Conservation (phyloP, 1,140 invertebrate species). For the Leptoteleia sp. region DNA sequence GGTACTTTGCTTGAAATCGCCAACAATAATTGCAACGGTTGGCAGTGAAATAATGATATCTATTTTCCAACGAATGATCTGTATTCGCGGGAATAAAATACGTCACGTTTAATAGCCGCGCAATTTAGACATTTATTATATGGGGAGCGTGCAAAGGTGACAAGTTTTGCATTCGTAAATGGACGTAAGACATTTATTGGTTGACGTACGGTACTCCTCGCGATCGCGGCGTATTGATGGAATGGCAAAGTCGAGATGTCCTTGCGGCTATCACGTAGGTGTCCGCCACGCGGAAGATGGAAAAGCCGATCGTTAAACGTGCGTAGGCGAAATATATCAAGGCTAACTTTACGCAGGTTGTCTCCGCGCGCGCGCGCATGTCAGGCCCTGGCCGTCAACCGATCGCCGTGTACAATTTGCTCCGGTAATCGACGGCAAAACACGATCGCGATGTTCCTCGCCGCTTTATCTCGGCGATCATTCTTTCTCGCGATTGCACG, state of each 20-base stretch:
- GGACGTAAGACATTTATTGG: slow-evolving; percentile 40
- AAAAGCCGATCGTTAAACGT: slow-evolving; percentile 74
- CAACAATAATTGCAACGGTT: background rate
- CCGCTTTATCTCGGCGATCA: background rate
- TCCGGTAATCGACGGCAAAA: slow-evolving; percentile 40
- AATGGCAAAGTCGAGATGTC: slow-evolving; percentile 67
- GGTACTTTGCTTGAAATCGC: no score
- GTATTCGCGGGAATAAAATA: slow-evolving; percentile 23
- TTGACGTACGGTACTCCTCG: slow-evolving; percentile 40
- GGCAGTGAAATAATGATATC: slow-evolving; percentile 7
- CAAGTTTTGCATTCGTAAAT: slow-evolving; percentile 50
- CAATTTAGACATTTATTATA: slow-evolving; percentile 54
- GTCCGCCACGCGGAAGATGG: slow-evolving; percentile 77
- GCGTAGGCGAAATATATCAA: slow-evolving; percentile 80
- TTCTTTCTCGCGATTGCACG: slow-evolving; percentile 4
- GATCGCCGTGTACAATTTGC: slow-evolving; percentile 33
- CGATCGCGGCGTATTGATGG: slow-evolving; percentile 45
- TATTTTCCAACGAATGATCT: slow-evolving; percentile 26
- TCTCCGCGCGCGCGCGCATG: slow-evolving; percentile 34
- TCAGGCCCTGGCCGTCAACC: slow-evolving; percentile 34
- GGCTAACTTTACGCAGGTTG: slow-evolving; percentile 71
- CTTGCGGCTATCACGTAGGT: slow-evolving; percentile 75
- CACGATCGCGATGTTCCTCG: slow-evolving; percentile 4
- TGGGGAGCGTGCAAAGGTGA: slow-evolving; percentile 37
- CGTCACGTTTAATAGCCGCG: slow-evolving; percentile 11